Evolutionary conservation across 2,797 vertebrate genomes (phyloP).

Genomic region (Chanos chanos): DNA sequence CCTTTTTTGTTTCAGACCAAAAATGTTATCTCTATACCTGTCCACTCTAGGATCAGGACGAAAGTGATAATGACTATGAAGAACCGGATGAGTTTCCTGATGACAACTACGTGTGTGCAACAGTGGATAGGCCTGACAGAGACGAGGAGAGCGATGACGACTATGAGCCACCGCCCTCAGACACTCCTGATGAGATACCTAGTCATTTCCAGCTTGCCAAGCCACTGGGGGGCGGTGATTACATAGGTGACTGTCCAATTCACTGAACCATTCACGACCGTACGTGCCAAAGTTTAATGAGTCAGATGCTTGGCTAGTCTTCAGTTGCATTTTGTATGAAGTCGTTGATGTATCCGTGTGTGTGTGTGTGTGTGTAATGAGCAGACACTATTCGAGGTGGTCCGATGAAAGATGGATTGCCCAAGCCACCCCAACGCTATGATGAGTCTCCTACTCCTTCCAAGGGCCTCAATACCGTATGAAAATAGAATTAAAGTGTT

Average conservation of each 20-base stretch:
- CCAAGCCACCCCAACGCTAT: no score
- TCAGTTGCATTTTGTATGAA: no score
- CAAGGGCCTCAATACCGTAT: no score
- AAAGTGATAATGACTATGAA: conserved; percentile 85
- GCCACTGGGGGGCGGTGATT: conserved; percentile 68
- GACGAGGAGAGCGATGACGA: conserved; percentile 63
- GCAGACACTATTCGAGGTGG: no score
- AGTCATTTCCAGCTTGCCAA: conserved; percentile 68
- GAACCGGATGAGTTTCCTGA: conserved; percentile 64
- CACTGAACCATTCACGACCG: background rate
- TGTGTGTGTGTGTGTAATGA: no score
- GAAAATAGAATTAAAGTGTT: no score
- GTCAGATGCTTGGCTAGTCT: no score
- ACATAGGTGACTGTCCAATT: conserved; percentile 71
- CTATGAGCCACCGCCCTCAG: conserved; percentile 86
- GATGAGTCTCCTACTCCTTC: no score
- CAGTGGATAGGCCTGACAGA: conserved; percentile 66
- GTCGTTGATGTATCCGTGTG: no score
- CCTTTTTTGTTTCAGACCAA: background rate
- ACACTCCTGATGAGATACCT: conserved; percentile 63
- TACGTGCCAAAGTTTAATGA: no score
- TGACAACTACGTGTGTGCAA: conserved; percentile 65
- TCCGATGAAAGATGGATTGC: no score
- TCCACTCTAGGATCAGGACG: conserved; percentile 55
- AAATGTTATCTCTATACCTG: background rate